phyloP scores from a whole-genome alignment of 2,113 vertebrate species.

The Megalops atlanticus region DNA sequence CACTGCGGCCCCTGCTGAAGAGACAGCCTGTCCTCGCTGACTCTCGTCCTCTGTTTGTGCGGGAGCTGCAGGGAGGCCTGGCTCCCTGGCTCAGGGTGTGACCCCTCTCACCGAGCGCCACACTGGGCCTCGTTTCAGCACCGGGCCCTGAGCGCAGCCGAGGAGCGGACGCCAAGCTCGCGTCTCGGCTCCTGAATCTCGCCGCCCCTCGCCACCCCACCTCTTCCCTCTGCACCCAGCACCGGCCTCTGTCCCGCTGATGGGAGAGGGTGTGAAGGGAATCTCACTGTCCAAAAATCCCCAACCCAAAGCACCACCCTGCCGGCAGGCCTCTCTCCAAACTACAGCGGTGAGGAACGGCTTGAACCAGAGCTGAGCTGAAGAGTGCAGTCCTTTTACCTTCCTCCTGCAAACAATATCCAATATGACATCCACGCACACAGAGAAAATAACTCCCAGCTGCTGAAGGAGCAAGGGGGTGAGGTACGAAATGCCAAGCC shows the following conservation, averaged over 20 bases:
- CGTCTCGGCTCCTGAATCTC: background rate
- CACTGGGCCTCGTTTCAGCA: no score
- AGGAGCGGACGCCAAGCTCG: background rate
- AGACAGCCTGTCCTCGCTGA: conserved; percentile 49
- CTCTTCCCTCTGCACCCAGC: background rate
- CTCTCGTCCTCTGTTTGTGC: conserved; percentile 49
- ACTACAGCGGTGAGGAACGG: background rate
- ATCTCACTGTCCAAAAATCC: background rate
- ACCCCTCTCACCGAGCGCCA: conserved; percentile 43
- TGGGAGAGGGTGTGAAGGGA: background rate
- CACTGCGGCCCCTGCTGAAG: conserved; percentile 34
- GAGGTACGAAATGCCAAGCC: no score
- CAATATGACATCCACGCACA: no score
- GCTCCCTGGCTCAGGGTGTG: background rate
- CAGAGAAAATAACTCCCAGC: no score
- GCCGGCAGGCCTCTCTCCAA: background rate
- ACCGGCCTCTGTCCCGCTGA: background rate
- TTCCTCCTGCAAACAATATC: no score
- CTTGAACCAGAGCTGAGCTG: background rate
- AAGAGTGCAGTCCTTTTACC: background rate
- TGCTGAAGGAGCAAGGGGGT: no score
- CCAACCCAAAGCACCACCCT: background rate
- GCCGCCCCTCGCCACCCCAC: background rate
- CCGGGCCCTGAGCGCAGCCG: background rate
- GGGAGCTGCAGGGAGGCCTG: conserved; percentile 51